Percentiles rank a stretch among this genome's conserved stretches.
Conservation (phyloP, 2,888 invertebrate genomes). For the Lysandra coridon region DNA sequence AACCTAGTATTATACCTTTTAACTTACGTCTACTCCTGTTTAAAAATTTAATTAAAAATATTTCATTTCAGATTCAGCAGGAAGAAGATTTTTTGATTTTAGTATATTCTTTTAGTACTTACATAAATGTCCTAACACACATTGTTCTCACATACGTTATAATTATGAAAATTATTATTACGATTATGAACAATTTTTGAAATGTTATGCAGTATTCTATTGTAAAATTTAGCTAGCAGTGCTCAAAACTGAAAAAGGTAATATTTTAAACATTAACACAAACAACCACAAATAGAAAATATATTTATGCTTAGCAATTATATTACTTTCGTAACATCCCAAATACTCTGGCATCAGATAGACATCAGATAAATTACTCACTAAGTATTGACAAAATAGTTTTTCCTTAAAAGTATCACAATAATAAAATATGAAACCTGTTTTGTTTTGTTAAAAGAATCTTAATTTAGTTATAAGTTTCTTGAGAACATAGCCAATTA, state of each 20-base stretch:
- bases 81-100: not conserved
- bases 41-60: too few relatives aligned
- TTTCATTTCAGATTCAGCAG: not conserved
- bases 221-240: too few relatives aligned
- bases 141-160: too few relatives aligned
- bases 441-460: not conserved
- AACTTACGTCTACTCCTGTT: too few relatives aligned
- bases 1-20: too few relatives aligned
- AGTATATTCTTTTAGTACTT: not conserved
- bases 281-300: not conserved
- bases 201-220: too few relatives aligned
- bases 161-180: too few relatives aligned
- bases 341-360: not conserved
- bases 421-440: not conserved
- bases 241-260: too few relatives aligned
- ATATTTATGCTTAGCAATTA: too few relatives aligned
- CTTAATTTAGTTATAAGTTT: not conserved
- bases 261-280: not conserved
- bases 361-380: not conserved
- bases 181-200: too few relatives aligned
- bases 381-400: not conserved
- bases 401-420: not conserved
- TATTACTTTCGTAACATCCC: too few relatives aligned
- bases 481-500: too few relatives aligned
- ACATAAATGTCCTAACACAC: not conserved